phyloP scores from a whole-genome alignment of 2,797 vertebrate genomes.

The Chelmon rostratus region DNA sequence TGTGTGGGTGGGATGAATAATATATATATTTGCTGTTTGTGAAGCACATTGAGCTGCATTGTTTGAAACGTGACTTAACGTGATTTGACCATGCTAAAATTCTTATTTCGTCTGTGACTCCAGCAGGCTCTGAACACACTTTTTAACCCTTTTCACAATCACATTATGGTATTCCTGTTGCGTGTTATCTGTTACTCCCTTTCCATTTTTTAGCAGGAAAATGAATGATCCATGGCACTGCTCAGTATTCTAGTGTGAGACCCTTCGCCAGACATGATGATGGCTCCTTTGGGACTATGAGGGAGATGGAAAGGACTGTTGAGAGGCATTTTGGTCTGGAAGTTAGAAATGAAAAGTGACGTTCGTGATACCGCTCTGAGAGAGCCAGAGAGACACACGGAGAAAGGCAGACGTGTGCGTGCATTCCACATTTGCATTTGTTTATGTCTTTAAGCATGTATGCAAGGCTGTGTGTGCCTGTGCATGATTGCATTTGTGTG shows the following conservation, averaged over 20 bases:
- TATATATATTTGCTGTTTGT: too few relatives aligned
- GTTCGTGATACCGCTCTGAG: constrained; percentile 34
- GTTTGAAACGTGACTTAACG: too few relatives aligned
- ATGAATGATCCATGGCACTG: constrained; percentile 60
- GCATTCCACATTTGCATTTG: constrained; percentile 16
- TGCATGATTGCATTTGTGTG: background rate
- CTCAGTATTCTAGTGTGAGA: constrained; percentile 72
- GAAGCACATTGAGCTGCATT: too few relatives aligned
- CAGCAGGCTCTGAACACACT: constrained; percentile 6
- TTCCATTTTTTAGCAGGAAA: constrained; percentile 48
- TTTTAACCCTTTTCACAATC: constrained; percentile 31
- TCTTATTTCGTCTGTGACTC: background rate
- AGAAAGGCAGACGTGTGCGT: constrained; percentile 9
- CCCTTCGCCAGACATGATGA: constrained; percentile 67
- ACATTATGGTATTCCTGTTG: constrained; percentile 39
- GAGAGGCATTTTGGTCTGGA: constrained; percentile 54
- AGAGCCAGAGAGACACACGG: constrained; percentile 9
- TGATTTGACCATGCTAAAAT: background rate
- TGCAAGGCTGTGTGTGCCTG: background rate
- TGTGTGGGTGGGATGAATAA: too few relatives aligned
- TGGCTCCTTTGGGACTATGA: constrained; percentile 69
- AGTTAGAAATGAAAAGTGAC: constrained; percentile 65
- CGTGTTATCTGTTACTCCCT: constrained; percentile 31
- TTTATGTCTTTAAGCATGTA: constrained; percentile 7
- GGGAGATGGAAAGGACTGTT: constrained; percentile 67